A percentile compares a stretch with the other conserved stretches of the same genome.
Conservation (phyloP, 2,888 invertebrate genomes). For the Lasioglossum oenotherae region DNA sequence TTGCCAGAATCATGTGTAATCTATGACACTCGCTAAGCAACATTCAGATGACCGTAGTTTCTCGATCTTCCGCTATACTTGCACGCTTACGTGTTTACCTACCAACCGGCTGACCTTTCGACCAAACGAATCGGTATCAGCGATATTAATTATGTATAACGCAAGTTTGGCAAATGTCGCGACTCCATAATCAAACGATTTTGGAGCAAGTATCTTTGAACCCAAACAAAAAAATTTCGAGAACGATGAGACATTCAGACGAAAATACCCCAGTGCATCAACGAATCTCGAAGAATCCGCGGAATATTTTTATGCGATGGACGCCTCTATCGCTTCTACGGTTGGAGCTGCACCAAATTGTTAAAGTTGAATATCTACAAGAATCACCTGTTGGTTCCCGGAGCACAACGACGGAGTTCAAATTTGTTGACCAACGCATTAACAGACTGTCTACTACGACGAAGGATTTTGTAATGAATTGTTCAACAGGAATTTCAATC, state of each 20-base stretch:
- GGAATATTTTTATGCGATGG: background rate
- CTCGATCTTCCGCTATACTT: background rate
- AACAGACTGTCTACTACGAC: background rate
- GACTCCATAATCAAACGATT: background rate
- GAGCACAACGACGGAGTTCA: background rate
- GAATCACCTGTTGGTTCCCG: conserved; percentile 2
- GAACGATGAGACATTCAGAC: background rate
- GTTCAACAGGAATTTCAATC: background rate
- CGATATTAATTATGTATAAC: background rate
- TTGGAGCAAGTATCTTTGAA: too few relatives aligned
- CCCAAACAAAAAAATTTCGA: background rate
- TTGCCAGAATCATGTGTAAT: background rate
- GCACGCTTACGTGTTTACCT: background rate
- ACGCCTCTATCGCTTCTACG: too few relatives aligned
- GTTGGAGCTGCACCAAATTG: background rate
- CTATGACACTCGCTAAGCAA: background rate
- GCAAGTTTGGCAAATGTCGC: background rate
- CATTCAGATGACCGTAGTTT: conserved; percentile 5
- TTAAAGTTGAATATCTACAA: background rate
- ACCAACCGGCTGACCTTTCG: background rate
- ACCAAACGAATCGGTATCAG: background rate
- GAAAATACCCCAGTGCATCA: too few relatives aligned
- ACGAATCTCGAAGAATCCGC: too few relatives aligned
- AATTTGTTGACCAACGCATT: background rate
- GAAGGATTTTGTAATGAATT: background rate